These are phyloP conservation scores for Paradisaea rubra DNA, from an alignment of 2,113 vertebrate genomes.

Conservation along the genomic window DNA sequence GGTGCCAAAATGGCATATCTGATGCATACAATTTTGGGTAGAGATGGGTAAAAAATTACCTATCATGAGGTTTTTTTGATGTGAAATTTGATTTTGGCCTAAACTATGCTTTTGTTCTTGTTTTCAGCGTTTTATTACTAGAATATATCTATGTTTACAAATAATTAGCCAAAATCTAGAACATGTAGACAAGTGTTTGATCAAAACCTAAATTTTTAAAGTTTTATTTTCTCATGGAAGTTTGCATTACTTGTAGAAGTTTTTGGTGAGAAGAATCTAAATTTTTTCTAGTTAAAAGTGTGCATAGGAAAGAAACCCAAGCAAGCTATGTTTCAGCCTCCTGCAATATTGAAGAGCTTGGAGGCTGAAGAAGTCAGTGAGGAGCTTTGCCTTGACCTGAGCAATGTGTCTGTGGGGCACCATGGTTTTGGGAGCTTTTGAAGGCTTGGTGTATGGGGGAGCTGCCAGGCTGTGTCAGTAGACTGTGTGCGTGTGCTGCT, in stretches of 20 bases:
- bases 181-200: not conserved
- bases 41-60: not conserved
- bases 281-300: not conserved
- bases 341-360: not conserved
- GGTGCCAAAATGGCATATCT: not conserved
- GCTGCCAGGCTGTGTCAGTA: not conserved
- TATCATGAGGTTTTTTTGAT: not conserved
- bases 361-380: not conserved
- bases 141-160: not conserved
- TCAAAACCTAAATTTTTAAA: not conserved
- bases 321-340: not conserved
- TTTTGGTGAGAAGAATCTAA: not conserved
- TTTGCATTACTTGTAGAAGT: not conserved
- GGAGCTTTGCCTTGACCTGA: not conserved
- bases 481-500: not conserved
- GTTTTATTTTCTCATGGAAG: not conserved
- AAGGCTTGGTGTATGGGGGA: not conserved
- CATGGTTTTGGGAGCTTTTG: not conserved
- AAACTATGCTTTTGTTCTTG: not conserved
- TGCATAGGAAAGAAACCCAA: not conserved
- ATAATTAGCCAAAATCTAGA: not conserved
- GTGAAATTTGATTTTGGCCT: not conserved
- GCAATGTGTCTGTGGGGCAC: not conserved
- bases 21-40: not conserved
- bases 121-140: not conserved